Evolutionary conservation across 2,888 invertebrate genomes (phyloP).

Genomic region (Acleris emargana): DNA sequence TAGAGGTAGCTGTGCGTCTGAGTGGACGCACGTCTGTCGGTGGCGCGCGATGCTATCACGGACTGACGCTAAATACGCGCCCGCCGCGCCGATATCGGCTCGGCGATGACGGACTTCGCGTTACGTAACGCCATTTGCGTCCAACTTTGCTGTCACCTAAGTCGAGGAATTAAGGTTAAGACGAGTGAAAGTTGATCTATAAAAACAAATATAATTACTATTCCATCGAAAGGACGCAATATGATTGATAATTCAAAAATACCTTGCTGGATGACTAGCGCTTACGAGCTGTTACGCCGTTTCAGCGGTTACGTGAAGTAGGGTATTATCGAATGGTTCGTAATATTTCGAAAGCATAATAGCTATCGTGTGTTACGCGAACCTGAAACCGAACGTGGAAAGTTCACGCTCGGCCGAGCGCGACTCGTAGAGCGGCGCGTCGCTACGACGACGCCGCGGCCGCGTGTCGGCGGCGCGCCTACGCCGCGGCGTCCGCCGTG

Average conservation of each 20-base stretch:
- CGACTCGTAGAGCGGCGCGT: slow-evolving; percentile 46
- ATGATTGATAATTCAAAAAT: slow-evolving; percentile 35
- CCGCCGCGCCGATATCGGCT: slow-evolving; percentile 77
- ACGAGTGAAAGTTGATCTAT: slow-evolving; percentile 54
- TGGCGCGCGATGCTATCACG: slow-evolving; percentile 73
- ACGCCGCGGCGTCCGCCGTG: background rate
- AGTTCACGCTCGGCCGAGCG: slow-evolving; percentile 78
- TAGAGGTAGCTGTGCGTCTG: slow-evolving; percentile 69
- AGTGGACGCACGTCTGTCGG: slow-evolving; percentile 51
- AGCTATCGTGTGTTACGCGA: slow-evolving; percentile 76
- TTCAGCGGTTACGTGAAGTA: slow-evolving; percentile 65
- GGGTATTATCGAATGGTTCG: slow-evolving; percentile 74
- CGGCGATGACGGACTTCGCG: slow-evolving; percentile 70
- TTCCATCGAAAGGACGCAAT: slow-evolving; percentile 33
- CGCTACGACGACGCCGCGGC: slow-evolving; percentile 32
- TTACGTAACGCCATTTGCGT: slow-evolving; percentile 75
- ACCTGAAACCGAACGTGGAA: slow-evolving; percentile 81
- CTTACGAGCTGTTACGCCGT: slow-evolving; percentile 52
- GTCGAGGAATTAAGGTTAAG: slow-evolving; percentile 52
- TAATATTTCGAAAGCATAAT: slow-evolving; percentile 79
- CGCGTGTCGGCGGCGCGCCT: slow-evolving; percentile 4
- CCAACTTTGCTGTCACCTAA: slow-evolving; percentile 64
- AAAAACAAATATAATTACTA: slow-evolving; percentile 38
- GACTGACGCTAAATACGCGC: slow-evolving; percentile 82
- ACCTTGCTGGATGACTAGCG: slow-evolving; percentile 29